Evolutionary conservation across 2,797 vertebrate species (phyloP).

Genomic region (Myripristis jacobus): DNA sequence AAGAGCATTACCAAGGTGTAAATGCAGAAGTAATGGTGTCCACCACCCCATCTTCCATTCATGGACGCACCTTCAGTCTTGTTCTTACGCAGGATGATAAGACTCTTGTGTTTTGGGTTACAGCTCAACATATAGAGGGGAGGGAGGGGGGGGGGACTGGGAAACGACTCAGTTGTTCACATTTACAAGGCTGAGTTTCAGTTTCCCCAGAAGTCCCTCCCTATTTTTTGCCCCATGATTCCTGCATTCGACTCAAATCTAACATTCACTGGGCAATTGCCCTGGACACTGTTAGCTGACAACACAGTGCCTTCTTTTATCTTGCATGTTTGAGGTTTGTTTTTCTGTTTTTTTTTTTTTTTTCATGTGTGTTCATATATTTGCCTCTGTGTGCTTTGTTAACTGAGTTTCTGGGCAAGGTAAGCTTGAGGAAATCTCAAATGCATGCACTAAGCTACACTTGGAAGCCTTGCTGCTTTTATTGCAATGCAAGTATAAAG

Average conservation of each 20-base stretch:
- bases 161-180: not conserved
- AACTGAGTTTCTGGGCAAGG: not conserved
- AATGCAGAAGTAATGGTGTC: constrained; percentile 51
- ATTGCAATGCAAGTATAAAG: not conserved
- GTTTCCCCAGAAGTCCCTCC: constrained; percentile 79
- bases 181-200: constrained; percentile 67
- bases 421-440: not conserved
- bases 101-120: not conserved
- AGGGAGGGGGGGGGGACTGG: constrained; percentile 11
- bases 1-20: constrained; percentile 50
- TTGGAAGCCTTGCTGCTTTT: not conserved
- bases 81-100: not conserved
- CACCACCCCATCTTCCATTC: constrained; percentile 42
- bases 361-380: not conserved
- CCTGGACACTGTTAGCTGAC: not conserved
- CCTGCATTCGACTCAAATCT: not conserved
- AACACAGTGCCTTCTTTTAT: not conserved
- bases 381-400: not conserved
- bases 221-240: constrained; percentile 14
- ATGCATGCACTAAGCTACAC: not conserved
- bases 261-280: not conserved
- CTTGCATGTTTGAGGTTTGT: too few relatives aligned
- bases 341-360: not conserved
- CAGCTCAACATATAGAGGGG: constrained; percentile 30
- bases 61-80: constrained; percentile 8